Conservation (phyloP, 1,140 invertebrate genomes). For the Ceratina japonica region DNA sequence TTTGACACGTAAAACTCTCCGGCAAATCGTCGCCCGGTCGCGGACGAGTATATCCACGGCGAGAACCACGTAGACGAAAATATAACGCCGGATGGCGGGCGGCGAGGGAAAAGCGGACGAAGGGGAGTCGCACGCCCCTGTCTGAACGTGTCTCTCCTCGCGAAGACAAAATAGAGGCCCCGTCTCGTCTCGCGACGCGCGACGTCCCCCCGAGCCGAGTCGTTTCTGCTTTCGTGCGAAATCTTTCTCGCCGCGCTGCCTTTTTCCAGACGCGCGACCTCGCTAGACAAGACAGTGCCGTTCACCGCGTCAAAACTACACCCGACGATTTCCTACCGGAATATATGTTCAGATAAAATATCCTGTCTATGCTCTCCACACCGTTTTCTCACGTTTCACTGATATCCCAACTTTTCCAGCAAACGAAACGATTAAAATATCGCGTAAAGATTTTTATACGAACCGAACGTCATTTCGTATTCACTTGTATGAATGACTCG, state of each 20-base stretch:
- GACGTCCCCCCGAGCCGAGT: neutral
- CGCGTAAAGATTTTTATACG: neutral
- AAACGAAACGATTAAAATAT: too few relatives aligned
- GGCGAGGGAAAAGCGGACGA: conserved; percentile 14
- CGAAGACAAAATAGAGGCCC: conserved; percentile 57
- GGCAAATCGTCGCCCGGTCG: conserved; percentile 52
- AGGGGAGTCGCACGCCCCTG: conserved; percentile 45
- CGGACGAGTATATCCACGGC: conserved; percentile 17
- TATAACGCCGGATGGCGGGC: conserved; percentile 25
- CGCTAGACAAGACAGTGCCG: conserved; percentile 30
- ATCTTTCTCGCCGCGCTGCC: conserved; percentile 36
- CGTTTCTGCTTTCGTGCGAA: conserved; percentile 37
- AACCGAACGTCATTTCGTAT: too few relatives aligned
- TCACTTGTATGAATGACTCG: too few relatives aligned
- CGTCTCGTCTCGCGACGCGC: neutral
- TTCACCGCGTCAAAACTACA: conserved; percentile 48
- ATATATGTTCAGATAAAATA: conserved; percentile 40
- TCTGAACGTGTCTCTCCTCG: conserved; percentile 52
- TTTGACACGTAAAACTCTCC: conserved; percentile 64
- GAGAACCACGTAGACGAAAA: conserved; percentile 46
- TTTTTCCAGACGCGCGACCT: conserved; percentile 32
- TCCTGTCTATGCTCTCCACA: neutral
- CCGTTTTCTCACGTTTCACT: neutral
- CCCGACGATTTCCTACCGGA: conserved; percentile 18
- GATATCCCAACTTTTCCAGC: too few relatives aligned